Evolutionary conservation across 2,113 vertebrate species (phyloP).

Genomic region (Rhadina sibilatrix): DNA sequence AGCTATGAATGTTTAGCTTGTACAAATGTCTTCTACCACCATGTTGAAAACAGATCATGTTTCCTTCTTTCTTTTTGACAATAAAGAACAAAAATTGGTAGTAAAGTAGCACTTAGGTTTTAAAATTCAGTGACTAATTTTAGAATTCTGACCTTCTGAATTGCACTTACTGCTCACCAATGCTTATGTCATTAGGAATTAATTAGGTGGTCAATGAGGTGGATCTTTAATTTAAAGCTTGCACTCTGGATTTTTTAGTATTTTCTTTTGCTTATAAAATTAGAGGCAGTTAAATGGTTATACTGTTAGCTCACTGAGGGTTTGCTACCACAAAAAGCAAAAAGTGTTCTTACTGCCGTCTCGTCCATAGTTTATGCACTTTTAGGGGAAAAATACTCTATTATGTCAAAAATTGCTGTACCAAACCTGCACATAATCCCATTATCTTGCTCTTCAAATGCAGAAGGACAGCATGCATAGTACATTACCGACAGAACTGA

Average conservation of each 20-base stretch:
- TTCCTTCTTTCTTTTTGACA: constrained; percentile 46
- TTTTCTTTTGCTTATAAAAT: constrained; percentile 67
- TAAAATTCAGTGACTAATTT: constrained; percentile 71
- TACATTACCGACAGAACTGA: not conserved
- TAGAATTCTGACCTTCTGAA: constrained; percentile 74
- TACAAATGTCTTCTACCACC: constrained; percentile 14
- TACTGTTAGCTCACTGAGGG: constrained; percentile 4
- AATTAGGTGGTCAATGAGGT: constrained; percentile 75
- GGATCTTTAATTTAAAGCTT: constrained; percentile 72
- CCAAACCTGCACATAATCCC: not conserved
- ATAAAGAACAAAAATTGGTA: constrained; percentile 21
- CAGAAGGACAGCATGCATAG: not conserved
- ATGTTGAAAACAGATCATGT: constrained; percentile 34
- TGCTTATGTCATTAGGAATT: constrained; percentile 76
- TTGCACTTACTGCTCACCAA: constrained; percentile 74
- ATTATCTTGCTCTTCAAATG: not conserved
- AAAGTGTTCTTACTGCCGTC: not conserved
- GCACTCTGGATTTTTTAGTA: constrained; percentile 63
- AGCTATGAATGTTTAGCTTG: constrained; percentile 38
- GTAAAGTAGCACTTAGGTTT: constrained; percentile 39
- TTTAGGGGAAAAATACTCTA: not conserved
- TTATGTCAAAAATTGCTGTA: not conserved
- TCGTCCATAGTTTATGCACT: not conserved
- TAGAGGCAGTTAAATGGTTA: constrained; percentile 41
- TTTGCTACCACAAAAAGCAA: constrained; percentile 28